Conservation (phyloP, 2,797 vertebrate genomes). For the Pseudochromis fuscus region DNA sequence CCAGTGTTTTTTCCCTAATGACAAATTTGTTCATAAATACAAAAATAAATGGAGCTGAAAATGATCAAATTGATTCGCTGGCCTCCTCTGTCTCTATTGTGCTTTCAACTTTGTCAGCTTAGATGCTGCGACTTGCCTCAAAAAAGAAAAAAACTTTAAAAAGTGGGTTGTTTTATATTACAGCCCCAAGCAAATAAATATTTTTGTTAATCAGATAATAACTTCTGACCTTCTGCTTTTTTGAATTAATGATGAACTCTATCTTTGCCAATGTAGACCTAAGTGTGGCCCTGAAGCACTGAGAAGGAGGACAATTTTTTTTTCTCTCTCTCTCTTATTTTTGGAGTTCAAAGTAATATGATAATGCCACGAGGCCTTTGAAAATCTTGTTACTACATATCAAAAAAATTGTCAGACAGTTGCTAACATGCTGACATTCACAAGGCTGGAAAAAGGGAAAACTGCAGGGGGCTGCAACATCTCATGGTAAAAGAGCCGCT, state of each 20-base stretch:
- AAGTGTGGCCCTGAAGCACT: conserved; percentile 44
- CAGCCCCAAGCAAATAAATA: conserved; percentile 57
- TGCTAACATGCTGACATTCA: conserved; percentile 74
- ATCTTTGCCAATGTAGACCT: conserved; percentile 42
- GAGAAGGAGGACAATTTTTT: conserved; percentile 24
- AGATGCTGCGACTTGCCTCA: conserved; percentile 11
- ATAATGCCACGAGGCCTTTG: conserved; percentile 67
- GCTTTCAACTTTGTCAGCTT: conserved; percentile 25
- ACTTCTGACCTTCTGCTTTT: conserved; percentile 50
- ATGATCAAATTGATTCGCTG: conserved; percentile 3
- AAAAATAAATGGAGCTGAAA: conserved; percentile 5
- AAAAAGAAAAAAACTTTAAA: conserved; percentile 19
- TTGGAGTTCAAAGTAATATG: conserved; percentile 65
- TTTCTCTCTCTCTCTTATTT: conserved; percentile 39
- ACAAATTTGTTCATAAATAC: conserved; percentile 17
- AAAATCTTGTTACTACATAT: conserved; percentile 68
- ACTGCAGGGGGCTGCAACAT: conserved; percentile 68
- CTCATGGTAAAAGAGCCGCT: conserved; percentile 59
- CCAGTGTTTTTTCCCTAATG: neutral
- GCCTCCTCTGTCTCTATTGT: conserved; percentile 11
- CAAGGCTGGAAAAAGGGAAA: conserved; percentile 67
- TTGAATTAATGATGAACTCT: conserved; percentile 55
- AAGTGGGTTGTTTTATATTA: conserved; percentile 28
- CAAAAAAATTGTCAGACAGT: conserved; percentile 52
- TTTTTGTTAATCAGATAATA: conserved; percentile 67